These are phyloP conservation scores for Tenodera sinensis DNA, from an alignment of 2,888 invertebrate species.

Conservation along the genomic window DNA sequence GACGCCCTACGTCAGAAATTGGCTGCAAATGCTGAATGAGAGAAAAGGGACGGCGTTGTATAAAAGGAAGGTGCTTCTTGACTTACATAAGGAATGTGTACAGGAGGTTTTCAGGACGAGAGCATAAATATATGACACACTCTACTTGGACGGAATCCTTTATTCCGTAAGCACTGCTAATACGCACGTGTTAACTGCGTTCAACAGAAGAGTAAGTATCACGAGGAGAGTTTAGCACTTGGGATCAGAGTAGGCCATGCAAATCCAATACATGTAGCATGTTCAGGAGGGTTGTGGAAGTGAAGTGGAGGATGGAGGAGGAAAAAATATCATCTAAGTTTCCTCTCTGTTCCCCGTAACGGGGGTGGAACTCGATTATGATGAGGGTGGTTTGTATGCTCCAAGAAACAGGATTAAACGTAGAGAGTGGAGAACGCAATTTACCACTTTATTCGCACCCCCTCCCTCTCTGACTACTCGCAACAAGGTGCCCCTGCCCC, in stretches of 20 bases:
- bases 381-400: constrained; percentile 1
- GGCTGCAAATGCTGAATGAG: too few relatives aligned
- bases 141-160: neutral
- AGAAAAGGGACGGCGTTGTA: too few relatives aligned
- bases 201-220: neutral
- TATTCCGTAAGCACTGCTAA: neutral
- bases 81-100: too few relatives aligned
- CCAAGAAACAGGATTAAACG: constrained; percentile 1
- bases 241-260: neutral
- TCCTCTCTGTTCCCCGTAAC: neutral
- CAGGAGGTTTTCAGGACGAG: too few relatives aligned
- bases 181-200: neutral
- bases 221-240: neutral
- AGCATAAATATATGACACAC: too few relatives aligned
- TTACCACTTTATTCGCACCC: neutral
- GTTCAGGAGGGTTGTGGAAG: neutral
- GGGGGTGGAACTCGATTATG: neutral
- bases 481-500: neutral
- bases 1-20: too few relatives aligned
- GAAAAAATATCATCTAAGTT: neutral
- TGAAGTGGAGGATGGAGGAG: neutral
- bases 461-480: neutral
- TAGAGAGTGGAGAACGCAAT: neutral
- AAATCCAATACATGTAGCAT: neutral
- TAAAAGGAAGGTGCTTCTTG: too few relatives aligned